Base-by-base conservation (phyloP, 2,888 invertebrate genomes). In the Dryocosmus kuriphilus region DNA sequence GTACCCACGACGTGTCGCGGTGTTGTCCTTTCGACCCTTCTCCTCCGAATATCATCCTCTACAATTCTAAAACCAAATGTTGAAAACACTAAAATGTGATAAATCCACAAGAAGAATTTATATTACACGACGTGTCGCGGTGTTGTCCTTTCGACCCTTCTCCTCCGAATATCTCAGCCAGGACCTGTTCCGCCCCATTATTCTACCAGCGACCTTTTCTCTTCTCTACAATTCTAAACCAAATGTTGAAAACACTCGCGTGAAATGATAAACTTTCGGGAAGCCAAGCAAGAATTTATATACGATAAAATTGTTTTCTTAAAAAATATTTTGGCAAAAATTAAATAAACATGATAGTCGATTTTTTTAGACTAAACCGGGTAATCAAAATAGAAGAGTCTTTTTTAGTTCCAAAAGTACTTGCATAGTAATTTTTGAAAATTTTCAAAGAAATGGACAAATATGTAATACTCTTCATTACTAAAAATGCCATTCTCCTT, bases 1-100 rank as follows among this genome's bases (percentile, higher is more conserved):
- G 84, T 82, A 82, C 73, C 82, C 81, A 81, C 30, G 77, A 71
- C 74, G 78, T 79, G 71, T 79, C 82, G 80, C 80, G 82, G 80
- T 82, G 77, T 80, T 81, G 81, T 81, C 79, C 60, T 60, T 16
- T 75, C 79, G 65, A 80, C 74, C 57, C 60, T 80, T 74, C 63
- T 74, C 63, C 61, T 76, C 41, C 5, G 77, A 60, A 78, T 77
- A 79, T 79, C 75, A 67, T 78, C 76, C 77, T 83, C 81, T n/a
- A n/a, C n/a, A n/a, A n/a, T n/a, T n/a, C n/a, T n/a, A n/a, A 77
- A 79, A 60, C 24, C 60, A 60, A 60, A 14, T 24, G 27, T 60
- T n/a, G n/a, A n/a, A n/a, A n/a, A n/a, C n/a, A n/a, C n/a, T n/a
- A n/a, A n/a, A n/a, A n/a, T n/a, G n/a, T n/a, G n/a, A n/a, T n/a